Conservation (phyloP, 92 coral and sea anemone genomes). For the Epizoanthus ramosus region DNA sequence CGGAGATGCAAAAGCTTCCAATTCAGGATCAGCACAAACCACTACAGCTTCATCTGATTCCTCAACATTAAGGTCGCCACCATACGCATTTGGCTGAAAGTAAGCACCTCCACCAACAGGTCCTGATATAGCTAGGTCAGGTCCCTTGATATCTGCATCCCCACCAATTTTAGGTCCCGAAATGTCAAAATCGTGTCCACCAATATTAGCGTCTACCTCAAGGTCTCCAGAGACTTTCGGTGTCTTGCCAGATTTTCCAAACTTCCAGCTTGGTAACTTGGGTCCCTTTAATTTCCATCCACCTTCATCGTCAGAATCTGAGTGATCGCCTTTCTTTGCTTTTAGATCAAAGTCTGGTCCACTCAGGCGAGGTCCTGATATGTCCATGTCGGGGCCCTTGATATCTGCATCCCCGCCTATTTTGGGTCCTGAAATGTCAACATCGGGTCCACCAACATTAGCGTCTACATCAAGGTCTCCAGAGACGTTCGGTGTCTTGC, state of each 20-base stretch:
- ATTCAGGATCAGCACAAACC: constrained; percentile 7
- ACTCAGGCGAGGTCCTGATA: not conserved
- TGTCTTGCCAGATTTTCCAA: too few relatives aligned
- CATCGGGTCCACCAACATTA: not conserved
- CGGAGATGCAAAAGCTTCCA: constrained; percentile 19
- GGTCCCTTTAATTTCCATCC: not conserved
- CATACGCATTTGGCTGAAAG: not conserved
- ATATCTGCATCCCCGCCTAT: not conserved
- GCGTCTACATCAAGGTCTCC: not conserved
- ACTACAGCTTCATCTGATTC: not conserved
- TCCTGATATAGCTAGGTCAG: not conserved
- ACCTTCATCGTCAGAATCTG: not conserved
- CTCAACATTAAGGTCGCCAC: not conserved
- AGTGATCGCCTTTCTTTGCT: constrained; percentile 1
- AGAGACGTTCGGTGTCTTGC: too few relatives aligned
- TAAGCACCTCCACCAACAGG: not conserved
- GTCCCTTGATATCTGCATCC: too few relatives aligned
- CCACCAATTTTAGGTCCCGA: not conserved
- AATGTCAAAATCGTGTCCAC: not conserved
- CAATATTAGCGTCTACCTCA: not conserved
- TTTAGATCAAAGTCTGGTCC: not conserved
- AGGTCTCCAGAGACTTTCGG: not conserved
- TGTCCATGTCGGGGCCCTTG: not conserved
- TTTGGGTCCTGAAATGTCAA: not conserved
- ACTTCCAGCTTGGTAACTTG: too few relatives aligned